phyloP scores from a whole-genome alignment of 2,888 invertebrate species.

The Drosophila histrio region DNA sequence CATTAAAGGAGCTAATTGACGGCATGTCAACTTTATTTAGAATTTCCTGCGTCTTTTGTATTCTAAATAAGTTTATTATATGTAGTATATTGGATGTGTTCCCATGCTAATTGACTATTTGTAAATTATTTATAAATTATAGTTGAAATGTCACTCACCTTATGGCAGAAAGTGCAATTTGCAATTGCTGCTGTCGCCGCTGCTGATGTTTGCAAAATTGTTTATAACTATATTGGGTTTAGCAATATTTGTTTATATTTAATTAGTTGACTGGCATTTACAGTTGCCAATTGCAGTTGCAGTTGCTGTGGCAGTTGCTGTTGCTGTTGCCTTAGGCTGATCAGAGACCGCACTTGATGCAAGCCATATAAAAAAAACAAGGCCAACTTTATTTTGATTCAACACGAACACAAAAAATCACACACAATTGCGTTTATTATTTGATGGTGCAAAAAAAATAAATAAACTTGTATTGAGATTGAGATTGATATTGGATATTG shows the following conservation, averaged over 20 bases:
- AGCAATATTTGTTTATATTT: conserved; percentile 11
- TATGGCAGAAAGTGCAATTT: background rate
- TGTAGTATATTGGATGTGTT: background rate
- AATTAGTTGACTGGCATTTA: background rate
- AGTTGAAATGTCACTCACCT: conserved; percentile 18
- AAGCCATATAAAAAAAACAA: background rate
- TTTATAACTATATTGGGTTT: background rate
- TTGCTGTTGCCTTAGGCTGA: conserved; percentile 14
- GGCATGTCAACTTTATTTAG: background rate
- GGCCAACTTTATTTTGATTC: conserved; percentile 10
- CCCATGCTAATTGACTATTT: background rate
- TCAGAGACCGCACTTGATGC: conserved; percentile 18
- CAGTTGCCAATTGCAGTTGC: conserved; percentile 9
- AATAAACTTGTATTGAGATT: conserved; percentile 9
- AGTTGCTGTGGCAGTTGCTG: background rate
- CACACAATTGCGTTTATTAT: conserved; percentile 39
- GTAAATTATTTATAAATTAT: background rate
- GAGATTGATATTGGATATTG: background rate
- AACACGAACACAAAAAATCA: conserved; percentile 49
- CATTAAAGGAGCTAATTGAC: background rate
- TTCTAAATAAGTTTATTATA: no score
- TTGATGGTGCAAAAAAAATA: conserved; percentile 8
- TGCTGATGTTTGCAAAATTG: background rate
- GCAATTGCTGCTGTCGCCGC: conserved; percentile 1
- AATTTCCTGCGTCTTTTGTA: no score